These are phyloP conservation scores for Noctua janthina DNA, from an alignment of 2,888 invertebrate species.

Conservation along the genomic window DNA sequence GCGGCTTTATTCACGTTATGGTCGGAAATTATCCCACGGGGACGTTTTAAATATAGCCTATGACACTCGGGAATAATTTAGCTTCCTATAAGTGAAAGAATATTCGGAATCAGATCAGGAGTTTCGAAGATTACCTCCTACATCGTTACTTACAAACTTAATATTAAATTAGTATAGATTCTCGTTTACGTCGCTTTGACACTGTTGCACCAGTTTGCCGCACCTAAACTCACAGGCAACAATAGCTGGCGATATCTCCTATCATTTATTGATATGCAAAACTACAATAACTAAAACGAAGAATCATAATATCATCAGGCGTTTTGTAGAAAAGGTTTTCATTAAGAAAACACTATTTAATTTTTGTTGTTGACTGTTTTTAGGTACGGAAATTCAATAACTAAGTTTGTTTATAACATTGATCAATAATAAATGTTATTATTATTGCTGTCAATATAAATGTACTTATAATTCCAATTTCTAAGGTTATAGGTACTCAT, in stretches of 20 bases:
- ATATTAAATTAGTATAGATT: not conserved
- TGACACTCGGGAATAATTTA: too few relatives aligned
- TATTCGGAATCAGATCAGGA: not conserved
- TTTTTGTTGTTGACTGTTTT: not conserved
- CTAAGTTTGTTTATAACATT: not conserved
- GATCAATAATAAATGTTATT: not conserved
- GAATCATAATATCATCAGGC: constrained; percentile 1
- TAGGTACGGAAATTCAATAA: not conserved
- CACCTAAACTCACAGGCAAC: not conserved
- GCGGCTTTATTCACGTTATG: not conserved
- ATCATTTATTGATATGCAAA: not conserved
- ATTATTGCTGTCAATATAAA: not conserved
- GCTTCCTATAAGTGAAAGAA: too few relatives aligned
- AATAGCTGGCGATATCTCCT: not conserved
- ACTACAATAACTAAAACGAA: not conserved
- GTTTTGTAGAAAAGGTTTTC: not conserved
- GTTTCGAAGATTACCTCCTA: not conserved
- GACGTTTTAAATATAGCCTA: too few relatives aligned
- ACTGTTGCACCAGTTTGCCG: not conserved
- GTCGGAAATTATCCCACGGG: not conserved
- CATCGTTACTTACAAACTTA: not conserved
- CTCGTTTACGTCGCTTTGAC: not conserved
- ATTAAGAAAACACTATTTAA: not conserved
- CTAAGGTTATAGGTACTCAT: not conserved
- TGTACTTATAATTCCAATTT: not conserved